phyloP scores from a whole-genome alignment of 2,888 invertebrate species.

The Crossocerus cetratus region DNA sequence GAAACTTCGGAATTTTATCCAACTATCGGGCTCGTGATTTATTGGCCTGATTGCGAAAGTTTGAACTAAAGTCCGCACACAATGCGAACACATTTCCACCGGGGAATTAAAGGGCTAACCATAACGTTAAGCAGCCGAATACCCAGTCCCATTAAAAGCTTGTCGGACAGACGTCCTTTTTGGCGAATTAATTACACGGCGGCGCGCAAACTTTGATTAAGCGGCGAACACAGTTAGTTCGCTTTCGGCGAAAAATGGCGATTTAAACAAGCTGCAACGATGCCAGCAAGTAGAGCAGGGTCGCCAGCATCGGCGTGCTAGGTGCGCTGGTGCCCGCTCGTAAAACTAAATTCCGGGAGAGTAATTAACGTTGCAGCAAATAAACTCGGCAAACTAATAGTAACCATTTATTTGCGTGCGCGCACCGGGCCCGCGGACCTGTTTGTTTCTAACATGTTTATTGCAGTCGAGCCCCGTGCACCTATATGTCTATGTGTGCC shows the following conservation, averaged over 20 bases:
- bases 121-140: no score
- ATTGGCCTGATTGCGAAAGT: no score
- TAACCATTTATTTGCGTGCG: background rate
- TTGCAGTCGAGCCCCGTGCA: no score
- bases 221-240: background rate
- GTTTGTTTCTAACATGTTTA: no score
- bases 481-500: no score
- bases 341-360: constrained; percentile 1
- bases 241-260: background rate
- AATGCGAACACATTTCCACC: no score
- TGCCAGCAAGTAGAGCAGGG: background rate
- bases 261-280: background rate
- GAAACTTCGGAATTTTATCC: no score
- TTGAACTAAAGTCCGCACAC: no score
- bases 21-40: no score
- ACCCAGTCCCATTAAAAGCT: background rate
- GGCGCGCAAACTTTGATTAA: background rate
- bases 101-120: no score
- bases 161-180: background rate
- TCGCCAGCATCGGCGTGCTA: background rate
- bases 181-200: background rate
- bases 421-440: background rate
- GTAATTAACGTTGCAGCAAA: constrained; percentile 3
- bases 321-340: background rate
- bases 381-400: constrained; percentile 3